Evolutionary conservation across 1,140 invertebrate genomes (phyloP).

Genomic region (Macrobrachium nipponense): DNA sequence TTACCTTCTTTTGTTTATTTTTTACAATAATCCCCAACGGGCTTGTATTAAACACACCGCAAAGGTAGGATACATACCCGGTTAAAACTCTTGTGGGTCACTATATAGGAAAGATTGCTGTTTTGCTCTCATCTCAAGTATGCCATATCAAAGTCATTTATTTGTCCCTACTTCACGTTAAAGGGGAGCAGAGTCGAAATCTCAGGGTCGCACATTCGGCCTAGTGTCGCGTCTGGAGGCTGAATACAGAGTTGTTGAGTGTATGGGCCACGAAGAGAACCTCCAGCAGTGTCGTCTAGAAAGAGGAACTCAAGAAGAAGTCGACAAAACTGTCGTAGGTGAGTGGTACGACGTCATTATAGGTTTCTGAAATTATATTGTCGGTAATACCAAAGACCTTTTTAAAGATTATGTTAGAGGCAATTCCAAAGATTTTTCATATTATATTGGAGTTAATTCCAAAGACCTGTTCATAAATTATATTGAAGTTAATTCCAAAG

Average conservation of each 20-base stretch:
- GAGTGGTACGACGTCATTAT: not conserved
- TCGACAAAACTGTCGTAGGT: conserved; percentile 46
- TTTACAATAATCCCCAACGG: too few relatives aligned
- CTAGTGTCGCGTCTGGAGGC: not conserved
- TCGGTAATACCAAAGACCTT: not conserved
- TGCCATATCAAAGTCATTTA: not conserved
- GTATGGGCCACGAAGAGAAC: conserved; percentile 23
- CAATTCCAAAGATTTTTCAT: not conserved
- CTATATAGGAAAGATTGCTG: too few relatives aligned
- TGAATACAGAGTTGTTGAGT: conserved; percentile 18
- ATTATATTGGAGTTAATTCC: too few relatives aligned
- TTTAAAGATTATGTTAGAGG: not conserved
- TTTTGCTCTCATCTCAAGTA: too few relatives aligned
- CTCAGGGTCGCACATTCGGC: conserved; percentile 35
- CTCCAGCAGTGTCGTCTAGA: conserved; percentile 21
- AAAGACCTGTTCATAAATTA: too few relatives aligned
- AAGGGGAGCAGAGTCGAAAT: conserved; percentile 32
- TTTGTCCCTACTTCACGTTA: not conserved
- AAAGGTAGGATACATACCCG: too few relatives aligned
- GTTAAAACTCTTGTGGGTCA: too few relatives aligned
- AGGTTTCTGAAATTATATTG: not conserved
- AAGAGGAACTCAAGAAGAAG: conserved; percentile 17
- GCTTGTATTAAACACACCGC: too few relatives aligned
- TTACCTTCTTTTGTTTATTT: too few relatives aligned
- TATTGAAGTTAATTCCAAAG: too few relatives aligned